Percentiles rank a stretch among this genome's conserved stretches.
phyloP scores from a whole-genome alignment of 37 sponge, comb jelly and placozoan genomes.

The Beroe ovata region DNA sequence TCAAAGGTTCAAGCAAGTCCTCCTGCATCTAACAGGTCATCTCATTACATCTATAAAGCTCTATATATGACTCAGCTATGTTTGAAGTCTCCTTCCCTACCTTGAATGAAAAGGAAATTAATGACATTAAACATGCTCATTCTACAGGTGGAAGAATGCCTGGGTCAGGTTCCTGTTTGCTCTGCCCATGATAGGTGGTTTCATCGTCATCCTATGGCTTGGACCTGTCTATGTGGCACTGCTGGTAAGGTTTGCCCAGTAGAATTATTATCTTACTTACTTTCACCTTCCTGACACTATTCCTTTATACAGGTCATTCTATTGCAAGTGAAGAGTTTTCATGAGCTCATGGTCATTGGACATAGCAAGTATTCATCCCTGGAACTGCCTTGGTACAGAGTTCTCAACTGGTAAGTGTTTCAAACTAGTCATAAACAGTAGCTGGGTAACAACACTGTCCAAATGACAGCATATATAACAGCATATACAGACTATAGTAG shows the following conservation, averaged over 20 bases:
- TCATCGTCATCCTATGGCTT: conserved; percentile 74
- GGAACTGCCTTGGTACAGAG: conserved; percentile 80
- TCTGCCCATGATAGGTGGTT: conserved; percentile 77
- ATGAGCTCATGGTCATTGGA: conserved; percentile 91
- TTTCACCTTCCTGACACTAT: neutral
- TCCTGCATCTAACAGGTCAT: neutral
- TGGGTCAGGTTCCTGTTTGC: conserved; percentile 84
- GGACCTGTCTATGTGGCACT: conserved; percentile 80
- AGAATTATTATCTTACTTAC: no score
- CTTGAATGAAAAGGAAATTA: no score
- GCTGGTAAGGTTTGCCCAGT: conserved; percentile 75
- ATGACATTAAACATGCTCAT: neutral
- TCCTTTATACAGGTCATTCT: conserved; percentile 68
- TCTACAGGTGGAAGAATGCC: conserved; percentile 86
- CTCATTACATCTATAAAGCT: no score
- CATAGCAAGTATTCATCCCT: conserved; percentile 88
- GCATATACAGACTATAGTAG: no score
- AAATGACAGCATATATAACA: no score
- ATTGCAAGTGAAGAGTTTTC: conserved; percentile 83
- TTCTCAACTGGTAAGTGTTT: conserved; percentile 45
- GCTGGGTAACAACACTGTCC: no score
- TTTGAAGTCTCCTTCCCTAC: no score
- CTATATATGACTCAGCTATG: no score
- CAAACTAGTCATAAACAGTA: no score
- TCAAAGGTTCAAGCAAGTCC: neutral